Conservation (phyloP, 2,888 invertebrate genomes). For the Amiota minor region DNA sequence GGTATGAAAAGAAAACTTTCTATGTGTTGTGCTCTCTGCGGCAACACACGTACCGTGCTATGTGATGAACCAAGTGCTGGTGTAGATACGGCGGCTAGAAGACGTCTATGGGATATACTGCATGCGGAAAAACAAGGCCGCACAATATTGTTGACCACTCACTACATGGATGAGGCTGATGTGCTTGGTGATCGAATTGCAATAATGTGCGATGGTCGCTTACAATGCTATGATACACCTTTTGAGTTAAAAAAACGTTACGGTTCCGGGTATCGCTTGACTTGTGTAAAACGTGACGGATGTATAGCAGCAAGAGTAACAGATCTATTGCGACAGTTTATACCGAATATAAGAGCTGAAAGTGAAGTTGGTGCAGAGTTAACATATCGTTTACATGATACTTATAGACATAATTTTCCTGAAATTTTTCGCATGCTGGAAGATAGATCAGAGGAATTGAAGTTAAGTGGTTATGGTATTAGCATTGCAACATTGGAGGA, state of each 20-base stretch:
- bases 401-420: slow-evolving; percentile 77
- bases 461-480: slow-evolving; percentile 84
- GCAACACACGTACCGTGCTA: slow-evolving; percentile 80
- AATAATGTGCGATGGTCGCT: slow-evolving; percentile 84
- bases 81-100: slow-evolving; percentile 85
- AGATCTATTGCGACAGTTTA: slow-evolving; percentile 76
- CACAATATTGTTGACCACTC: slow-evolving; percentile 86
- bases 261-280: slow-evolving; percentile 85
- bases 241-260: slow-evolving; percentile 85
- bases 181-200: slow-evolving; percentile 87
- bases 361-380: slow-evolving; percentile 83
- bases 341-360: slow-evolving; percentile 78
- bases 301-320: slow-evolving; percentile 76
- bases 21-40: slow-evolving; percentile 83
- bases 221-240: slow-evolving; percentile 85
- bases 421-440: slow-evolving; percentile 80
- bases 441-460: slow-evolving; percentile 75
- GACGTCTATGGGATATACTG: slow-evolving; percentile 86
- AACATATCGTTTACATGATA: slow-evolving; percentile 79
- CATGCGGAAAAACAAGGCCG: slow-evolving; percentile 81
- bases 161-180: slow-evolving; percentile 93
- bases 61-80: slow-evolving; percentile 86
- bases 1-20: slow-evolving; percentile 84
- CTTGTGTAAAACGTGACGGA: slow-evolving; percentile 72
- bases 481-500: slow-evolving; percentile 89